Percentiles rank a stretch among this genome's conserved stretches.
Evolutionary conservation across 1,140 invertebrate genomes (phyloP).

Genomic region (Cotesia vestalis): DNA sequence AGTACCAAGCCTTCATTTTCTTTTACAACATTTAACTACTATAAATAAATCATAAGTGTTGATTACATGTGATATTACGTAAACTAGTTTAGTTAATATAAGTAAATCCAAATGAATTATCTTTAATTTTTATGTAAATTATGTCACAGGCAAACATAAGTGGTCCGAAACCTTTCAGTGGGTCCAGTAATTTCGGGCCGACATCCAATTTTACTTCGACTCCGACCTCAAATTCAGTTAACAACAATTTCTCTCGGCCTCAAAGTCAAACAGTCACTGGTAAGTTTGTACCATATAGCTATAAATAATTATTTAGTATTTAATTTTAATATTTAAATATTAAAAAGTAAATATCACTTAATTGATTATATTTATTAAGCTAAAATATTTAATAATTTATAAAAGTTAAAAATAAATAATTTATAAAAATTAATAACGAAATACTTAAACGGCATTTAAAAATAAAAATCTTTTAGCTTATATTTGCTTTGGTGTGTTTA

Average conservation of each 20-base stretch:
- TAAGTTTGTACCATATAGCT: slow-evolving; percentile 46
- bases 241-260: slow-evolving; percentile 60
- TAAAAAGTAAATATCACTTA: background rate
- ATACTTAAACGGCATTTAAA: background rate
- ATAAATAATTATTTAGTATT: background rate
- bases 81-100: background rate
- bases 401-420: background rate
- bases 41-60: too few relatives aligned
- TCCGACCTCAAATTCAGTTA: slow-evolving; percentile 60
- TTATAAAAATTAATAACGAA: background rate
- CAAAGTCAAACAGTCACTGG: slow-evolving; percentile 62
- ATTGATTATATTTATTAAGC: background rate
- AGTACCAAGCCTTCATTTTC: too few relatives aligned
- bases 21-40: too few relatives aligned
- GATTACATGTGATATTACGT: too few relatives aligned
- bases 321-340: background rate
- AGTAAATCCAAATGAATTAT: background rate
- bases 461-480: slow-evolving; percentile 3
- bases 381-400: background rate
- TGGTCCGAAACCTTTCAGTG: slow-evolving; percentile 72
- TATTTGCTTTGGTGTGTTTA: slow-evolving; percentile 7
- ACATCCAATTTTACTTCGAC: slow-evolving; percentile 51
- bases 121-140: slow-evolving; percentile 28
- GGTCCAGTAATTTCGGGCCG: slow-evolving; percentile 56
- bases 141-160: slow-evolving; percentile 54